Evolutionary conservation across 2,113 vertebrate genomes (phyloP).

Genomic region (Hippopotamus amphibius): DNA sequence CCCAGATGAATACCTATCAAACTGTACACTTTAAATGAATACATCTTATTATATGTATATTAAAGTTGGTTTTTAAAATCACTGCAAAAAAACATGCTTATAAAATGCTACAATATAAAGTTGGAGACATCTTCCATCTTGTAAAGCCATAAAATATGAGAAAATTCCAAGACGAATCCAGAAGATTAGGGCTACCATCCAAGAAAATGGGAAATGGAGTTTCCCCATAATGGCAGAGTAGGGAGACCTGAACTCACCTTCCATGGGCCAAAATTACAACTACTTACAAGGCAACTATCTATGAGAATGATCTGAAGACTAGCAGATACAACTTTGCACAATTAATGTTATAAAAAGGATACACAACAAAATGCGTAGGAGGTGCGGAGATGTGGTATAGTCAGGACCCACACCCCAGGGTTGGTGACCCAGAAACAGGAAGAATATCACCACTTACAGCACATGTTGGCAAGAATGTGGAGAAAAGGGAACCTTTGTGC

Average conservation of each 20-base stretch:
- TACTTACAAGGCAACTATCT: background rate
- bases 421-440: background rate
- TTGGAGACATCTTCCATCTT: background rate
- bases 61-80: conserved; percentile 10
- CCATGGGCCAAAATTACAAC: background rate
- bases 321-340: background rate
- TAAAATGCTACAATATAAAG: background rate
- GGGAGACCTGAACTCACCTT: background rate
- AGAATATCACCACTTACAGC: background rate
- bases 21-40: background rate
- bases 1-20: background rate
- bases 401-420: background rate
- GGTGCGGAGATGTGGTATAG: background rate
- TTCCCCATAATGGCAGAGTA: background rate
- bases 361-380: background rate
- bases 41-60: background rate
- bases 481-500: background rate
- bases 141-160: background rate
- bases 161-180: background rate
- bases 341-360: background rate
- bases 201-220: background rate
- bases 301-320: background rate
- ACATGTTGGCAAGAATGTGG: background rate
- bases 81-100: background rate
- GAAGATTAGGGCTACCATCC: background rate